A percentile compares a stretch with the other conserved stretches of the same genome.
phyloP scores from a whole-genome alignment of 2,113 vertebrate genomes.

The Calonectris borealis region DNA sequence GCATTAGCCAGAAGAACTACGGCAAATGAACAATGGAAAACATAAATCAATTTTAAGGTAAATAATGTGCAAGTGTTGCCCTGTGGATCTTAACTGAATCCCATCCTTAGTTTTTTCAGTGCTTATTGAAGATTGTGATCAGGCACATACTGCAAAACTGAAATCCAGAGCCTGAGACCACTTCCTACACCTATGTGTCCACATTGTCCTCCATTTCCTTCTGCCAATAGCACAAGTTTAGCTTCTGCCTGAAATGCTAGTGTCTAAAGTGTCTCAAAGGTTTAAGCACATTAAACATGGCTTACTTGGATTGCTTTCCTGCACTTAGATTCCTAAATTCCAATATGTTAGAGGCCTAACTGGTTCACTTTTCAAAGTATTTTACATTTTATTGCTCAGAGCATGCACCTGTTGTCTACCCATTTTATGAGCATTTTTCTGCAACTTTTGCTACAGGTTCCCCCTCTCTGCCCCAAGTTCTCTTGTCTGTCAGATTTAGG shows the following conservation, averaged over 20 bases:
- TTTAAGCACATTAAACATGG: neutral
- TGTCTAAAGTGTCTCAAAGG: neutral
- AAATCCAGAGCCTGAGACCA: neutral
- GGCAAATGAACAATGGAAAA: neutral
- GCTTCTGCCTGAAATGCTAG: neutral
- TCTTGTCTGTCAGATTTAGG: neutral
- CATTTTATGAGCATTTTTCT: neutral
- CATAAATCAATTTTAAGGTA: neutral
- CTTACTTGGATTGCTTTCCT: neutral
- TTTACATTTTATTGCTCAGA: neutral
- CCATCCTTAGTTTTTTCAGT: neutral
- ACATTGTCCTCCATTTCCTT: neutral
- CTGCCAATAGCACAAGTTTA: neutral
- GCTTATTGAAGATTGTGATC: neutral
- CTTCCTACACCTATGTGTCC: neutral
- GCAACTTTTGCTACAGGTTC: neutral
- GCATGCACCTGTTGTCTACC: neutral
- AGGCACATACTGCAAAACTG: neutral
- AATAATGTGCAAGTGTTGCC: neutral
- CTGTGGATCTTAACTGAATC: neutral
- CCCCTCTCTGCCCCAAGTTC: neutral
- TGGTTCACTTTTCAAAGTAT: neutral
- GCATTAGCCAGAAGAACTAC: neutral
- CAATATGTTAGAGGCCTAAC: neutral
- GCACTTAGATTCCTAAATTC: neutral